Conservation (phyloP, 2,113 vertebrate species). For the Nothocercus julius region DNA sequence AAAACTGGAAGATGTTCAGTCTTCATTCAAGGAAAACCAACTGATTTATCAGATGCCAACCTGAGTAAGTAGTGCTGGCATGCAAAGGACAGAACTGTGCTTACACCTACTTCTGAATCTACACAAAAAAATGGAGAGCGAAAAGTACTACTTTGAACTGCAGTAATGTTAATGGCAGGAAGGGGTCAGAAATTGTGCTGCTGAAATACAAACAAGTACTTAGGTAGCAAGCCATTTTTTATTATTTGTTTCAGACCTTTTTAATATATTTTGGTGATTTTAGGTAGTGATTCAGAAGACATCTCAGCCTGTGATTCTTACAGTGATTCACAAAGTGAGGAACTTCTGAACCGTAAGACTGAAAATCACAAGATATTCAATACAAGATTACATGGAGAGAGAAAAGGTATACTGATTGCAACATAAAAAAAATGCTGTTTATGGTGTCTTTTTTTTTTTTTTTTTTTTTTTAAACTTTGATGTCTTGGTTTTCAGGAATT, state of each 20-base stretch:
- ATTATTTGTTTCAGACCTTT: background rate
- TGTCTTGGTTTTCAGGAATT: conserved; percentile 42
- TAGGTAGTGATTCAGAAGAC: conserved; percentile 55
- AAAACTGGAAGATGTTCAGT: conserved; percentile 24
- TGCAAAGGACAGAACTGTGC: background rate
- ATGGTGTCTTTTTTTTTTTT: background rate
- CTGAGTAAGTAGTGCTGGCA: conserved; percentile 34
- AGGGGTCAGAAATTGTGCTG: background rate
- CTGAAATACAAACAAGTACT: background rate
- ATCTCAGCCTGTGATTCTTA: background rate
- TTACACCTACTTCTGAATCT: background rate
- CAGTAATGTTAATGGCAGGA: background rate
- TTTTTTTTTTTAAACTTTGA: background rate
- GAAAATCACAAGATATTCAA: background rate
- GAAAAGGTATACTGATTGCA: conserved; percentile 17
- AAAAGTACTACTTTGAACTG: background rate
- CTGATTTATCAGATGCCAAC: conserved; percentile 27
- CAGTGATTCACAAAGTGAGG: background rate
- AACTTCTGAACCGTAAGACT: background rate
- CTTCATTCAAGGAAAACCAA: conserved; percentile 31
- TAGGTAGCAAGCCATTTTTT: background rate
- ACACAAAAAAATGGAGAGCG: background rate
- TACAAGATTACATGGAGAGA: background rate
- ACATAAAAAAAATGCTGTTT: background rate
- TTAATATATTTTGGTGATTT: conserved; percentile 5